phyloP scores from a whole-genome alignment of 2,113 vertebrate genomes.

The Zosterops lateralis region DNA sequence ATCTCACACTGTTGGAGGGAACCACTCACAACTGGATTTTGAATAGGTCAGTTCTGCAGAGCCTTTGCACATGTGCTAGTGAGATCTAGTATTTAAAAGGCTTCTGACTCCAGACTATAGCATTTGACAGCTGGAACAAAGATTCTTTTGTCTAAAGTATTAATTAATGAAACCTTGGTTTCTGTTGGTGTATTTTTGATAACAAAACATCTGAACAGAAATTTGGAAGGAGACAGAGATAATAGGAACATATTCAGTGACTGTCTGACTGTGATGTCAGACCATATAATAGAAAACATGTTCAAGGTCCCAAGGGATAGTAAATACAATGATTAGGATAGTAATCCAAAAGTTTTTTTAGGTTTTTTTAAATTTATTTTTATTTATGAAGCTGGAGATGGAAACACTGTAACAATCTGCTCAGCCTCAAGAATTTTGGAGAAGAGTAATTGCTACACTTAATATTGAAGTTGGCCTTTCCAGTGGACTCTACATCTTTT shows the following conservation, averaged over 20 bases:
- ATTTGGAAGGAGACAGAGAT: background rate
- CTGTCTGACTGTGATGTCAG: background rate
- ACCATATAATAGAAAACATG: background rate
- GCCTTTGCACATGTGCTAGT: background rate
- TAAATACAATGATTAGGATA: background rate
- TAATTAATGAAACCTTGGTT: background rate
- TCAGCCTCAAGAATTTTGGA: background rate
- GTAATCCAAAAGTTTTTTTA: background rate
- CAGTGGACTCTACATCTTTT: background rate
- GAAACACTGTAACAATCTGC: background rate
- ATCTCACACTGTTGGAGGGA: background rate
- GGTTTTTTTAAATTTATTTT: background rate
- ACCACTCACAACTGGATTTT: background rate
- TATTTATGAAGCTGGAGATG: background rate
- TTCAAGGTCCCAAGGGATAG: background rate
- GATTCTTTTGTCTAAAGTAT: background rate
- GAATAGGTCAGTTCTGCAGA: background rate
- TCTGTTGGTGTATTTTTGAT: background rate
- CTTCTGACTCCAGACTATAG: background rate
- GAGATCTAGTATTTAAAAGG: background rate
- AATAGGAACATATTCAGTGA: conserved; percentile 1
- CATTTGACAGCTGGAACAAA: background rate
- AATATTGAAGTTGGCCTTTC: conserved; percentile 7
- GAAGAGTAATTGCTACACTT: background rate
- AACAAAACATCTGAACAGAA: background rate